A percentile compares a stretch with the other conserved stretches of the same genome.
Conservation (phyloP, 2,888 invertebrate species). For the Nemotelus nigrinus region DNA sequence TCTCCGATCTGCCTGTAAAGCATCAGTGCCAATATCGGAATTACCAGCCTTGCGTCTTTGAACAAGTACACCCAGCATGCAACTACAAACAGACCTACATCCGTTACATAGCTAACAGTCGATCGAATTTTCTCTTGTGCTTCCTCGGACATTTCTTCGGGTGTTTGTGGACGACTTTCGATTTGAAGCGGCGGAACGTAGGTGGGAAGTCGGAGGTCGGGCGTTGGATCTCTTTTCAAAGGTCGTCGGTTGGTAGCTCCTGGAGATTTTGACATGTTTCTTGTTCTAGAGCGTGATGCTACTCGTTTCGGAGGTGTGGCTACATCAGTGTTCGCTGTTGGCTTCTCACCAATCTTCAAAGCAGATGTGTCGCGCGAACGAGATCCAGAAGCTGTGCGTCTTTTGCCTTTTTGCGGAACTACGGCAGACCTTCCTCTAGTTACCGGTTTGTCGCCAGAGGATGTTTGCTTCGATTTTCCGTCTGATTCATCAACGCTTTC, state of each 20-base stretch:
- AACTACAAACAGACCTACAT: constrained; percentile 77
- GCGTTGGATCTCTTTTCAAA: constrained; percentile 40
- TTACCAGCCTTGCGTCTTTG: constrained; percentile 80
- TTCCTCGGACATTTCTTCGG: constrained; percentile 69
- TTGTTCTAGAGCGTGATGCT: constrained; percentile 51
- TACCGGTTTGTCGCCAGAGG: constrained; percentile 19
- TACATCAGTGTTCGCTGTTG: background rate
- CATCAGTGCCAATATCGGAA: constrained; percentile 80
- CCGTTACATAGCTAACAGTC: constrained; percentile 77
- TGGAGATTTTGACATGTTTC: constrained; percentile 55
- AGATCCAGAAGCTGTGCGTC: constrained; percentile 60
- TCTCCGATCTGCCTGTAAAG: constrained; percentile 81
- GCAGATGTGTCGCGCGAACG: constrained; percentile 60
- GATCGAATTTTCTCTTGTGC: constrained; percentile 76
- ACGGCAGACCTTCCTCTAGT: constrained; percentile 58
- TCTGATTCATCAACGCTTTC: constrained; percentile 53
- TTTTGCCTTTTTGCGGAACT: constrained; percentile 60
- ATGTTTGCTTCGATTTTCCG: constrained; percentile 44
- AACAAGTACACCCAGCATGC: constrained; percentile 86
- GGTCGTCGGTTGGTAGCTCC: constrained; percentile 52
- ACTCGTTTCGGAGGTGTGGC: constrained; percentile 1
- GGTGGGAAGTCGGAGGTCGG: constrained; percentile 28
- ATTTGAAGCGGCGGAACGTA: constrained; percentile 27
- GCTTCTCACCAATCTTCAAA: constrained; percentile 53
- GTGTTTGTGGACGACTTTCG: constrained; percentile 49